Evolutionary conservation across 2,113 vertebrate genomes (phyloP).

Genomic region (Melanocharis versteri): DNA sequence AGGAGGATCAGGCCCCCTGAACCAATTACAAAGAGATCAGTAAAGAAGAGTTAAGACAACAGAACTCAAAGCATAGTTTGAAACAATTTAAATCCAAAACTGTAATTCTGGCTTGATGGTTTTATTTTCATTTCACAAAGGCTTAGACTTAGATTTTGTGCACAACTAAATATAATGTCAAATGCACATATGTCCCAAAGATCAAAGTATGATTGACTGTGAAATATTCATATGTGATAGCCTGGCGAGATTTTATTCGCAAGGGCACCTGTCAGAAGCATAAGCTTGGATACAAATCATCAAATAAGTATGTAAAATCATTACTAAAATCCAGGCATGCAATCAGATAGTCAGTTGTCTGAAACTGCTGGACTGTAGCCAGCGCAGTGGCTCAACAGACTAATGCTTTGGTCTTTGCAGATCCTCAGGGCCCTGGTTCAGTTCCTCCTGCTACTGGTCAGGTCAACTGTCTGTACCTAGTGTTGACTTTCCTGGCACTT

Average conservation of each 20-base stretch:
- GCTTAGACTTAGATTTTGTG: constrained; percentile 37
- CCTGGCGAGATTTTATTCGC: constrained; percentile 47
- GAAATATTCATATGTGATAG: constrained; percentile 56
- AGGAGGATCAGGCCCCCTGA: neutral
- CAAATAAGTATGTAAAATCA: constrained; percentile 52
- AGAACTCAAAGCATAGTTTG: neutral
- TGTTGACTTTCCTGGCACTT: constrained; percentile 40
- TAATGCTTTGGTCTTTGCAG: constrained; percentile 30
- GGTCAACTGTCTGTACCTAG: constrained; percentile 56
- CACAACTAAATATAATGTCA: constrained; percentile 56
- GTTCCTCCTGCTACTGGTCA: constrained; percentile 27
- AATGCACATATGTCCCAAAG: constrained; percentile 46
- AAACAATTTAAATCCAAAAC: constrained; percentile 17
- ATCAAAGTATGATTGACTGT: constrained; percentile 55
- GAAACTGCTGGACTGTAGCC: constrained; percentile 34
- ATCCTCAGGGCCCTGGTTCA: constrained; percentile 34
- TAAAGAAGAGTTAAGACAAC: neutral
- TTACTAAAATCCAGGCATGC: constrained; percentile 41
- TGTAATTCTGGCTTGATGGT: neutral
- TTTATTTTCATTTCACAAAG: constrained; percentile 48
- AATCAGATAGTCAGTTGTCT: constrained; percentile 45
- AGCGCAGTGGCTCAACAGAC: constrained; percentile 42
- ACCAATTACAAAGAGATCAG: neutral
- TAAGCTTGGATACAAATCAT: constrained; percentile 59
- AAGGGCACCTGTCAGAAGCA: constrained; percentile 69